Conservation (phyloP, 2,888 invertebrate species). For the Caenorhabditis sp. region DNA sequence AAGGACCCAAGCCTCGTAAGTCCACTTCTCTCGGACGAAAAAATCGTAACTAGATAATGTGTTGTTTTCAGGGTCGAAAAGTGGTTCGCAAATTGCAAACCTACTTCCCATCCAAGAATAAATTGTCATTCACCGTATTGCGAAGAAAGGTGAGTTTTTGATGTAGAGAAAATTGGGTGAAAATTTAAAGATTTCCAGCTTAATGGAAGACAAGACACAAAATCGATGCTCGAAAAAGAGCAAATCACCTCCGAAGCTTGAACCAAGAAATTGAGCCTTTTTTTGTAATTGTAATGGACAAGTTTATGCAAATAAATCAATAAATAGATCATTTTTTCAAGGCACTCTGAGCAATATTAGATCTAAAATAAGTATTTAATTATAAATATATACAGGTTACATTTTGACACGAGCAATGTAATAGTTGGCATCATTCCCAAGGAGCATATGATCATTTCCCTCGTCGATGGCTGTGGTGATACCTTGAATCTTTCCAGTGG, state of each 20-base stretch:
- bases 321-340: no score
- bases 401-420: slow-evolving; percentile 44
- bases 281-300: no score
- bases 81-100: background rate
- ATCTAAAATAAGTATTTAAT: no score
- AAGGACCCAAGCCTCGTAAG: background rate
- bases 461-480: slow-evolving; percentile 51
- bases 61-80: background rate
- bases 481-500: slow-evolving; percentile 27
- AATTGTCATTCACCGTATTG: background rate
- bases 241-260: background rate
- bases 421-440: slow-evolving; percentile 51
- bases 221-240: background rate
- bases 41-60: background rate
- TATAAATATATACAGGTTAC: background rate
- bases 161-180: background rate
- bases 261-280: background rate
- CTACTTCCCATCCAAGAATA: background rate
- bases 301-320: background rate
- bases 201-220: background rate
- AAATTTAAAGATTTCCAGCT: background rate
- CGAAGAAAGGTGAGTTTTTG: background rate
- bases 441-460: slow-evolving; percentile 39
- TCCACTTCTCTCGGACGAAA: background rate
- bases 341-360: no score